These are phyloP conservation scores for Pantelozetes paolii DNA, from an alignment of 2,888 invertebrate species.

Conservation along the genomic window DNA sequence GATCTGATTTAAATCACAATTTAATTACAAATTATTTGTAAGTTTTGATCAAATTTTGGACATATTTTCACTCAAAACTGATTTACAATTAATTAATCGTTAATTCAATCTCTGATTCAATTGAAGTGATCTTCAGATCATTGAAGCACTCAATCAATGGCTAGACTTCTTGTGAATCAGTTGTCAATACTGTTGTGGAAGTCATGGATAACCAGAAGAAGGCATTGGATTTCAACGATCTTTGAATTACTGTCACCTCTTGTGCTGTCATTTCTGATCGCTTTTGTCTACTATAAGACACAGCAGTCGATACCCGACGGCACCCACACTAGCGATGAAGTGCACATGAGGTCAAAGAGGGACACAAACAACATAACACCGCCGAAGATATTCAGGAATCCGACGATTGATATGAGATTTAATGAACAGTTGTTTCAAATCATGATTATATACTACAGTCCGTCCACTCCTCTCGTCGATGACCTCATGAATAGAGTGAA, in stretches of 20 bases:
- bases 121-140: background rate
- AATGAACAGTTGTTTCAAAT: too few relatives aligned
- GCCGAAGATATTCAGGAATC: background rate
- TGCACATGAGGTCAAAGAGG: background rate
- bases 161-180: constrained; percentile 13
- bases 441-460: background rate
- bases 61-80: too few relatives aligned
- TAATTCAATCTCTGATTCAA: too few relatives aligned
- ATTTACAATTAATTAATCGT: too few relatives aligned
- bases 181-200: constrained; percentile 37
- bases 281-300: constrained; percentile 12
- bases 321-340: background rate
- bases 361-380: background rate
- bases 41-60: too few relatives aligned
- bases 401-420: background rate
- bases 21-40: too few relatives aligned
- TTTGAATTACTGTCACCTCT: constrained; percentile 40
- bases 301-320: background rate
- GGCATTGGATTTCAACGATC: constrained; percentile 31
- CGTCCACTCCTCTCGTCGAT: background rate
- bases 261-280: background rate
- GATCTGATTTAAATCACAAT: too few relatives aligned
- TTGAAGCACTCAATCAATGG: background rate
- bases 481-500: background rate
- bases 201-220: constrained; percentile 22